These are phyloP conservation scores for Halichondria panicea DNA, from an alignment of 37 sponge, comb jelly and placozoan species.

Conservation along the genomic window DNA sequence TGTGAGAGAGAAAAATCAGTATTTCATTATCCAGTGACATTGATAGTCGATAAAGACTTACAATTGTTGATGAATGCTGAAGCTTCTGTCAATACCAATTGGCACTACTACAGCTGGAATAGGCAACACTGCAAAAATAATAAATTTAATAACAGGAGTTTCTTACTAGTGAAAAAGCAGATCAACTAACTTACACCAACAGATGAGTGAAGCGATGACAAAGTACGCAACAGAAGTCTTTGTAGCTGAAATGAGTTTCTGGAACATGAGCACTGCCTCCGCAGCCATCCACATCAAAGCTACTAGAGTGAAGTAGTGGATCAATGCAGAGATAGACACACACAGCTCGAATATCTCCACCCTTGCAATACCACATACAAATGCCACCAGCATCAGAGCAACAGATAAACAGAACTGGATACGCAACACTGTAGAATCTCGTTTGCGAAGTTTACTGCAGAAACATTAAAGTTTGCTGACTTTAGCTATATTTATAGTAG, in stretches of 20 bases:
- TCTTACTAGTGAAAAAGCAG: not conserved
- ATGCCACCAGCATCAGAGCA: slow-evolving; percentile 32
- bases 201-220: slow-evolving; percentile 21
- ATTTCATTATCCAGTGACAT: not conserved
- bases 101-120: slow-evolving; percentile 36
- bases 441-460: slow-evolving; percentile 38
- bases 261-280: slow-evolving; percentile 31
- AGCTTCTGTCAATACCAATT: slow-evolving; percentile 5
- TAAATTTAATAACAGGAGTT: not conserved
- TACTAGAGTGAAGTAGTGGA: slow-evolving; percentile 57
- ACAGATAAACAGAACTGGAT: slow-evolving; percentile 43
- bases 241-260: slow-evolving; percentile 15
- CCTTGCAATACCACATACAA: slow-evolving; percentile 19
- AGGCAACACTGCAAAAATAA: slow-evolving; percentile 30
- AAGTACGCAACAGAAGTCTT: not conserved
- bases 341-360: slow-evolving; percentile 20
- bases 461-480: not conserved
- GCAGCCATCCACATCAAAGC: slow-evolving; percentile 39
- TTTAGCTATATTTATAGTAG: not conserved
- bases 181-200: slow-evolving; percentile 47
- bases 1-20: not conserved
- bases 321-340: slow-evolving; percentile 18
- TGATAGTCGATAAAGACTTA: slow-evolving; percentile 5
- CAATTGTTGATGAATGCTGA: slow-evolving; percentile 2
- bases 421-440: slow-evolving; percentile 23